A percentile compares a stretch with the other conserved stretches of the same genome.
Evolutionary conservation across 2,113 vertebrate species (phyloP).

Genomic region (Australoheros scitulus): DNA sequence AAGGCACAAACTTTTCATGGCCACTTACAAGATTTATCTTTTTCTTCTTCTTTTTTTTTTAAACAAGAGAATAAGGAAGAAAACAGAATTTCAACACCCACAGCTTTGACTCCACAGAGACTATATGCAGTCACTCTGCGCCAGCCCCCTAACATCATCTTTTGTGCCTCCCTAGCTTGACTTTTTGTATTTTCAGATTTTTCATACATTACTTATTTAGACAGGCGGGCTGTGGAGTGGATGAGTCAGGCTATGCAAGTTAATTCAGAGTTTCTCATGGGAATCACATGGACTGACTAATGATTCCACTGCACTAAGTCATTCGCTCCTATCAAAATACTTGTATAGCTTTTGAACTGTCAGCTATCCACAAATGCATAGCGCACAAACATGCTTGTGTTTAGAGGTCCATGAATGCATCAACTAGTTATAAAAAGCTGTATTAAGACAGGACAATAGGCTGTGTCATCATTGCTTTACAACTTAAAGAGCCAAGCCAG

Average conservation of each 20-base stretch:
- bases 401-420: neutral
- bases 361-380: neutral
- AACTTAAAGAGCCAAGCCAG: neutral
- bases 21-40: neutral
- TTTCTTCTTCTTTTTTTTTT: neutral
- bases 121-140: neutral
- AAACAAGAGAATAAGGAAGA: neutral
- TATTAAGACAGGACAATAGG: neutral
- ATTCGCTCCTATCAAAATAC: constrained; percentile 34
- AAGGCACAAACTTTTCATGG: neutral
- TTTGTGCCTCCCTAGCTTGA: neutral
- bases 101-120: constrained; percentile 5
- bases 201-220: constrained; percentile 29
- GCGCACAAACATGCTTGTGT: neutral
- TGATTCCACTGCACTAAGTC: constrained; percentile 42
- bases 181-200: neutral
- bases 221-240: constrained; percentile 49
- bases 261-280: constrained; percentile 19
- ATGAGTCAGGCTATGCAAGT: constrained; percentile 56
- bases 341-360: neutral
- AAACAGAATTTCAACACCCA: neutral
- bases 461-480: neutral
- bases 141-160: neutral
- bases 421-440: neutral
- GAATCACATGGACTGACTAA: constrained; percentile 53